Evolutionary conservation across 2,113 vertebrate species (phyloP).

Genomic region (Mirounga angustirostris): DNA sequence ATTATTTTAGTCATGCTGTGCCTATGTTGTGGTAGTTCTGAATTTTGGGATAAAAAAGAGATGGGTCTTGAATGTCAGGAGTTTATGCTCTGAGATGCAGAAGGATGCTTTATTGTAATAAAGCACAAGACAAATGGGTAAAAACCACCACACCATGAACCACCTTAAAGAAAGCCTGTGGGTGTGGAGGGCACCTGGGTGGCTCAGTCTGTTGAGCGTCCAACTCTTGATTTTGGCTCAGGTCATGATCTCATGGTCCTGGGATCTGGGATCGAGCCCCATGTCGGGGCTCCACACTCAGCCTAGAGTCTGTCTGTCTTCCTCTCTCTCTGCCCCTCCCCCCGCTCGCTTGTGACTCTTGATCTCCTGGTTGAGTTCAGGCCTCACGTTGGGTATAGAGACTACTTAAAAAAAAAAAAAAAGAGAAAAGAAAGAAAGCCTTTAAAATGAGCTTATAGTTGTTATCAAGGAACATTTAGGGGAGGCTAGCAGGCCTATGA

Average conservation of each 20-base stretch:
- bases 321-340: not conserved
- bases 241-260: not conserved
- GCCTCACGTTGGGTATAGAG: no score
- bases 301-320: not conserved
- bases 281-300: no score
- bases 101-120: not conserved
- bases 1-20: not conserved
- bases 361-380: no score
- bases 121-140: not conserved
- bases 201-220: not conserved
- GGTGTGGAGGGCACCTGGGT: not conserved
- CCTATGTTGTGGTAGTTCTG: not conserved
- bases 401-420: no score
- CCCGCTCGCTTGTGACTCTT: no score
- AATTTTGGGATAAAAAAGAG: constrained; percentile 33
- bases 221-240: not conserved
- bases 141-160: not conserved
- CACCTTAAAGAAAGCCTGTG: not conserved
- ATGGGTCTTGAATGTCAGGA: constrained; percentile 28
- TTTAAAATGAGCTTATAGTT: not conserved
- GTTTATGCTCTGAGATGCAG: not conserved
- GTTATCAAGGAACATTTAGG: not conserved
- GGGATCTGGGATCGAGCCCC: not conserved
- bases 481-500: not conserved
- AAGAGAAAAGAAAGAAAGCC: not conserved